Evolutionary conservation across 2,888 invertebrate species (phyloP).

Genomic region (Acrocera orbiculus): DNA sequence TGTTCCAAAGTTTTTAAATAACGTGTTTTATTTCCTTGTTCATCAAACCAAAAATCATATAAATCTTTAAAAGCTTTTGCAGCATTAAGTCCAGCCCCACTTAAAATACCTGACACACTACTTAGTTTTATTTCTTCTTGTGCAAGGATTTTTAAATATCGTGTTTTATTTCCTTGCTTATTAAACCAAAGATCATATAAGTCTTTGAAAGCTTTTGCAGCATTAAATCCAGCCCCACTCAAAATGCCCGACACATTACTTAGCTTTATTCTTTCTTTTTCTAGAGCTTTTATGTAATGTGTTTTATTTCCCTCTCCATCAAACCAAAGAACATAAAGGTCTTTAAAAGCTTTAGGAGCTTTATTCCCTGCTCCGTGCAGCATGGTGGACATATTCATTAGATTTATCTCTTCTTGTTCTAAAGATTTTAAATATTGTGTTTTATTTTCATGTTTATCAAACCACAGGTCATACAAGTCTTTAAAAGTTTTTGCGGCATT

Average conservation of each 20-base stretch:
- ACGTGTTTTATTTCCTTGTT: constrained; percentile 12
- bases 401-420: constrained; percentile 1
- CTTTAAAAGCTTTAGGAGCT: constrained; percentile 13
- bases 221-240: constrained; percentile 2
- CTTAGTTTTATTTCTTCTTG: constrained; percentile 1
- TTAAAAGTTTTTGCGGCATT: constrained; percentile 10
- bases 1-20: constrained; percentile 3
- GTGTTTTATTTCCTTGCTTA: constrained; percentile 5
- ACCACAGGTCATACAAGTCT: constrained; percentile 14
- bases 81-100: constrained; percentile 10
- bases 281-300: constrained; percentile 3
- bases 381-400: constrained; percentile 13
- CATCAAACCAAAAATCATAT: constrained; percentile 18
- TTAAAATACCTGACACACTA: constrained; percentile 9
- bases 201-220: constrained; percentile 12
- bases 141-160: constrained; percentile 3
- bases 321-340: constrained; percentile 12
- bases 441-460: constrained; percentile 1
- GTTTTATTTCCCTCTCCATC: constrained; percentile 10
- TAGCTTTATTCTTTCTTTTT: not conserved
- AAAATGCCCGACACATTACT: constrained; percentile 3
- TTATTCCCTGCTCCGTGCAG: constrained; percentile 13
- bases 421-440: constrained; percentile 2
- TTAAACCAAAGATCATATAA: constrained; percentile 14
- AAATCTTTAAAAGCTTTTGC: constrained; percentile 16